phyloP scores from a whole-genome alignment of 2,888 invertebrate genomes.

The Leptopilina myrica region DNA sequence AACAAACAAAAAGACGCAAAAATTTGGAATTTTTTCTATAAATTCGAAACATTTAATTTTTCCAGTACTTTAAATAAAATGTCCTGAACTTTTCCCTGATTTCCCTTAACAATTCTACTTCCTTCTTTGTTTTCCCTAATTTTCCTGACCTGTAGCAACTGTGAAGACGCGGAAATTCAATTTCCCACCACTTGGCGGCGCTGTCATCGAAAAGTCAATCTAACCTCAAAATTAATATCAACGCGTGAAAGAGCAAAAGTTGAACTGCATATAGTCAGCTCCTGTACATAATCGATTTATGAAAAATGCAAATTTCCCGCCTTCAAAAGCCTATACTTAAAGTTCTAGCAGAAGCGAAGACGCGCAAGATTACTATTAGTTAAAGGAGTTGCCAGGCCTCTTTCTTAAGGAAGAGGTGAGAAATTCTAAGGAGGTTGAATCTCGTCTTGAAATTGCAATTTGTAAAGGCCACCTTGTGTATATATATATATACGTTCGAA shows the following conservation, averaged over 20 bases:
- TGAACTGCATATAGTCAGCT: background rate
- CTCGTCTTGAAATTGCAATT: constrained; percentile 62
- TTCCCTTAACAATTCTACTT: too few relatives aligned
- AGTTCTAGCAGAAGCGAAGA: background rate
- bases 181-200: background rate
- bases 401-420: background rate
- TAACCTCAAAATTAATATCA: constrained; percentile 8
- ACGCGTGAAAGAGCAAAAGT: background rate
- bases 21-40: too few relatives aligned
- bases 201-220: background rate
- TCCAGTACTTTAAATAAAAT: too few relatives aligned
- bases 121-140: too few relatives aligned
- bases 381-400: background rate
- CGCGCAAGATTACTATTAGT: background rate
- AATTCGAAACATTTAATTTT: too few relatives aligned
- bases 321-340: constrained; percentile 1
- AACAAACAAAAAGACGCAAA: too few relatives aligned
- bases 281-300: background rate
- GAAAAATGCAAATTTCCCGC: constrained; percentile 9
- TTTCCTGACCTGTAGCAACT: too few relatives aligned
- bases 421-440: constrained; percentile 36
- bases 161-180: too few relatives aligned
- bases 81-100: too few relatives aligned
- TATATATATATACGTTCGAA: constrained; percentile 32
- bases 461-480: constrained; percentile 57